These are phyloP conservation scores for Chlamydotis undulata DNA, from an alignment of 2,113 vertebrate species.

Conservation along the genomic window DNA sequence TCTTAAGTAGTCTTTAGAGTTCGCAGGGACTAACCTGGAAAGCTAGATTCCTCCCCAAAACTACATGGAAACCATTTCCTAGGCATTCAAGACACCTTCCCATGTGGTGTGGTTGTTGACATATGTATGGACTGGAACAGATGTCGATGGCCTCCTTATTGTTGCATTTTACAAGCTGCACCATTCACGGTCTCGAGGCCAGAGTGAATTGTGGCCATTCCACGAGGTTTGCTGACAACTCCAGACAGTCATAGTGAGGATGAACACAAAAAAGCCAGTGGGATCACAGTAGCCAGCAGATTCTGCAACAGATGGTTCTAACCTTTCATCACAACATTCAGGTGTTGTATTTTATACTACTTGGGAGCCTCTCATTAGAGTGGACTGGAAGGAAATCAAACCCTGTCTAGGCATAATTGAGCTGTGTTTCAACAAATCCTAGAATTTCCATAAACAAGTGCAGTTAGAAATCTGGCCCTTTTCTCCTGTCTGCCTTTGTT, in stretches of 20 bases:
- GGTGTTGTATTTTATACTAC: not conserved
- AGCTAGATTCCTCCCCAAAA: not conserved
- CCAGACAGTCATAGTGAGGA: not conserved
- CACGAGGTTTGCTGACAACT: not conserved
- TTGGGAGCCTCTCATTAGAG: not conserved
- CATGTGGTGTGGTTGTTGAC: not conserved
- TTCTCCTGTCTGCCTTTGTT: not conserved
- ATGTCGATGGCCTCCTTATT: not conserved
- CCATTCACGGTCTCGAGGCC: not conserved
- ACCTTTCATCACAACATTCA: not conserved
- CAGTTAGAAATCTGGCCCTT: not conserved
- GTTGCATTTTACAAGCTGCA: not conserved
- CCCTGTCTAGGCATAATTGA: not conserved
- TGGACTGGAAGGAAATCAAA: slow-evolving; percentile 26
- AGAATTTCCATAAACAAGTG: not conserved
- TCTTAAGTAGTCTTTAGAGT: not conserved
- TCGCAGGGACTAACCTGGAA: not conserved
- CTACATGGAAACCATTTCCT: not conserved
- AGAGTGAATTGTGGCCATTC: not conserved
- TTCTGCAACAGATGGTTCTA: not conserved
- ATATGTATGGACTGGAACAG: not conserved
- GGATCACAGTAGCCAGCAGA: not conserved
- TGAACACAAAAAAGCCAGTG: not conserved
- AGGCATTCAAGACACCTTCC: not conserved
- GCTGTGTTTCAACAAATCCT: slow-evolving; percentile 27